Evolutionary conservation across 2,888 invertebrate genomes (phyloP), one percentile per base, ranked within the genome.

Genomic region (Erebia palarica): DNA sequence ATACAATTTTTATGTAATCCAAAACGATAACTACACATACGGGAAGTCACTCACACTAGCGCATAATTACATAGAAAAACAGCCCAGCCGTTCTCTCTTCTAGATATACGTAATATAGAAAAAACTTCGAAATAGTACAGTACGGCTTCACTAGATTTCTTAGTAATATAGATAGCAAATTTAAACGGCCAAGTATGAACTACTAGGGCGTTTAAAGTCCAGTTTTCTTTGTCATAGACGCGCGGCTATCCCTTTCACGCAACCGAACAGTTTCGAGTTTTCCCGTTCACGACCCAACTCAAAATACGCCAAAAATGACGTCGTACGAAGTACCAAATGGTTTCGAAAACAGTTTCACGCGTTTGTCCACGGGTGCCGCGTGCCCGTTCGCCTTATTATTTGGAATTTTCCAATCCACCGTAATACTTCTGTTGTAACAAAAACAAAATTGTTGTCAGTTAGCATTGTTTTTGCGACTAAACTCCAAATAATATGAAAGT

Each of bases 321-420:
- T 91, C 89, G 90, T 86, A 92, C 92, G 92, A 91, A 89, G 89
- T 86, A 86, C 86, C 87, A 88, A 87, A 84, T 86, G 64, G 90
- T 92, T 92, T 92, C 92, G 88, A 92, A 92, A 92, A 92, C 92
- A 92, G 91, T 92, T 87, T 89, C 84, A 88, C 91, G 90, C 86
- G 92, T 87, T 89, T 85, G 86, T 84, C 86, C 82, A 83, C 88
- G 85, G 88, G 83, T 81, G 85, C 84, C 85, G 88, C 90, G 90
- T 86, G 91, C 86, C 80, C 86, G 86, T 84, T 85, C 85, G 83
- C 85, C 84, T 85, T 84, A 85, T 85, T 88, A 88, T 90, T 94
- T 89, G 94, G 94, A 94, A 95, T 94, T 95, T 95, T 95, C 95
- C 95, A 94, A 94, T 94, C 91, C 93, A 94, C 93, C 92, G 94